A percentile compares a stretch with the other conserved stretches of the same genome.
Evolutionary conservation across 2,797 vertebrate species (phyloP).

Genomic region (Poecile montanus): DNA sequence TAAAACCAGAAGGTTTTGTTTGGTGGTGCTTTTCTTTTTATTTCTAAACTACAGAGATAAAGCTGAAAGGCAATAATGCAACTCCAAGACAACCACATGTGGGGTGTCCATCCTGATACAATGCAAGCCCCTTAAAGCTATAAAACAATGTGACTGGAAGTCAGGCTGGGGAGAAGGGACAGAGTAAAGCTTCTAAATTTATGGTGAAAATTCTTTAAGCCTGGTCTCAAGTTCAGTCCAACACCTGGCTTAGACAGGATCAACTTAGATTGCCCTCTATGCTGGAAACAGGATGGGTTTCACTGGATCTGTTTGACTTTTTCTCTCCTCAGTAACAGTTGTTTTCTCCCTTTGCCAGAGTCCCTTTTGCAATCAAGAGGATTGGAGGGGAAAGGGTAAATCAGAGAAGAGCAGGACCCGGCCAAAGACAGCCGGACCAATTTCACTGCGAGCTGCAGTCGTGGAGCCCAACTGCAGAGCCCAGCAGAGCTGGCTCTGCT

Average conservation of each 20-base stretch:
- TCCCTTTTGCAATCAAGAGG: neutral
- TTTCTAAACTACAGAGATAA: neutral
- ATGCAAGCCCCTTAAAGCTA: neutral
- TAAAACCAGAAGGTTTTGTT: neutral
- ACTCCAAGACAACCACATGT: neutral
- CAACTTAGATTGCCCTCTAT: neutral
- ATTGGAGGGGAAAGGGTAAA: neutral
- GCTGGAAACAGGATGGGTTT: neutral
- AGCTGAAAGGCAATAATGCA: constrained; percentile 1
- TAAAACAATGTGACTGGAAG: neutral
- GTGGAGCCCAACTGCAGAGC: neutral
- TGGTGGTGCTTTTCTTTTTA: neutral
- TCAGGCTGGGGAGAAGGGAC: neutral
- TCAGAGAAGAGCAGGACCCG: neutral
- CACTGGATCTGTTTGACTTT: neutral
- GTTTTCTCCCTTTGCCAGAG: neutral
- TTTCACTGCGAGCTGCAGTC: neutral
- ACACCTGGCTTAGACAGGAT: constrained; percentile 21
- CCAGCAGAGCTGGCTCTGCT: neutral
- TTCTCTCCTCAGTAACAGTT: neutral
- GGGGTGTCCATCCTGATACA: neutral
- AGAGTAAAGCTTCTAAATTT: neutral
- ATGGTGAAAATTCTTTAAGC: neutral
- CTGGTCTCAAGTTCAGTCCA: neutral
- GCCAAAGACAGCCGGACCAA: neutral